phyloP scores from a whole-genome alignment of 2,888 invertebrate species.

The Phytoseiulus persimilis region DNA sequence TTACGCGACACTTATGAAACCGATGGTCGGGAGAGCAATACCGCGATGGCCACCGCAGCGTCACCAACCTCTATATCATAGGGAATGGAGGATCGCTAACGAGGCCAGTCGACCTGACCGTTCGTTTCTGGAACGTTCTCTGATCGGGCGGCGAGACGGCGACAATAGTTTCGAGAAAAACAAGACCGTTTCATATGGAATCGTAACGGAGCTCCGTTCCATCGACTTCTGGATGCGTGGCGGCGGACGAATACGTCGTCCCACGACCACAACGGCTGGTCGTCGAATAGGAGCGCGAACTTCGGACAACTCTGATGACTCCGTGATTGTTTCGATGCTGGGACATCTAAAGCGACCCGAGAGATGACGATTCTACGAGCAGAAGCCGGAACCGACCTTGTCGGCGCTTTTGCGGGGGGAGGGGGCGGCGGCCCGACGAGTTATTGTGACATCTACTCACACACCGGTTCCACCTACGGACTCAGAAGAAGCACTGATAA shows the following conservation, averaged over 20 bases:
- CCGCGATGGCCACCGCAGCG: not conserved
- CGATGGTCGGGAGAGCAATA: not conserved
- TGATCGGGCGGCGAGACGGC: not conserved
- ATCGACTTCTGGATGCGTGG: not conserved
- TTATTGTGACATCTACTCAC: not conserved
- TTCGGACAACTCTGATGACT: not conserved
- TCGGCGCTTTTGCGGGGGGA: not conserved
- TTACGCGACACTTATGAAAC: not conserved
- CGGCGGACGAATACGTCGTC: not conserved
- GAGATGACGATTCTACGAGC: not conserved
- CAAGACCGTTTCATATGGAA: not conserved
- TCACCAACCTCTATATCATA: not conserved
- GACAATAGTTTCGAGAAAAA: not conserved
- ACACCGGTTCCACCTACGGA: not conserved
- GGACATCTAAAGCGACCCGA: not conserved
- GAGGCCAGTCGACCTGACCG: not conserved
- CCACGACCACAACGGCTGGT: not conserved
- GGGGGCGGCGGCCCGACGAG: not conserved
- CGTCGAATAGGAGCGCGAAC: not conserved
- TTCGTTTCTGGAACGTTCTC: not conserved
- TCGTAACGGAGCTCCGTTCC: not conserved
- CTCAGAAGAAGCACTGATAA: not conserved
- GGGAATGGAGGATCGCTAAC: not conserved
- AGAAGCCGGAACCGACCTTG: not conserved
- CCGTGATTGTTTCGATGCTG: not conserved